phyloP scores from a whole-genome alignment of 2,888 invertebrate species.

The Drosophila stalkeri region DNA sequence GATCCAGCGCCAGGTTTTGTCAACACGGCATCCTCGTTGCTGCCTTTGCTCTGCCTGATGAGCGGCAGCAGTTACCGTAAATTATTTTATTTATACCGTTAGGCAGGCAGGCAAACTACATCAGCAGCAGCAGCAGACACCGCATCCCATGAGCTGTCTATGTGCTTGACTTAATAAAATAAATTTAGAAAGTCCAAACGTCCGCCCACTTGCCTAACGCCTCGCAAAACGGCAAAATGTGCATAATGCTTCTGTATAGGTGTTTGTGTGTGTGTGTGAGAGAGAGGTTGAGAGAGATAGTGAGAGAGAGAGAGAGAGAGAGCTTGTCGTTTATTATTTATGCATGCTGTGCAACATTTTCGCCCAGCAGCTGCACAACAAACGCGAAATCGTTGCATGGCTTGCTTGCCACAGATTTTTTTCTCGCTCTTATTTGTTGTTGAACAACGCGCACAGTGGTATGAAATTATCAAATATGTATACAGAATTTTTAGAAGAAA shows the following conservation, averaged over 20 bases:
- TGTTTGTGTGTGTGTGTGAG: constrained; percentile 1
- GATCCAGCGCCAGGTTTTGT: constrained; percentile 73
- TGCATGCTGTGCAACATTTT: constrained; percentile 79
- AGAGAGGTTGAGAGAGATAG: constrained; percentile 10
- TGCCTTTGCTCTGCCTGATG: constrained; percentile 58
- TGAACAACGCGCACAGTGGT: constrained; percentile 32
- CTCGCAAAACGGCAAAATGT: constrained; percentile 72
- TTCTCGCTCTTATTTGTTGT: constrained; percentile 13
- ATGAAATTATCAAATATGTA: background rate
- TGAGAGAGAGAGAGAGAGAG: constrained; percentile 8
- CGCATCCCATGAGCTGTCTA: constrained; percentile 60
- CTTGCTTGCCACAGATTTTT: constrained; percentile 63
- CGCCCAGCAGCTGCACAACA: constrained; percentile 75
- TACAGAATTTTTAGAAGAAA: too few species aligned
- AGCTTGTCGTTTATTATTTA: constrained; percentile 77
- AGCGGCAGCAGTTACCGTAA: constrained; percentile 79
- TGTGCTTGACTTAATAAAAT: constrained; percentile 81
- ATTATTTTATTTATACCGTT: constrained; percentile 76
- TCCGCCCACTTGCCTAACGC: constrained; percentile 37
- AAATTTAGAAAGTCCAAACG: constrained; percentile 70
- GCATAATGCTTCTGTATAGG: constrained; percentile 59
- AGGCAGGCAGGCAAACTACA: constrained; percentile 34
- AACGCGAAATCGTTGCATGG: constrained; percentile 65
- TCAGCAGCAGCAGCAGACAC: constrained; percentile 24
- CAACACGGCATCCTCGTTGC: constrained; percentile 55